A percentile compares a stretch with the other conserved stretches of the same genome.
Evolutionary conservation across 1,140 invertebrate species (phyloP).

Genomic region (Drosophila arizonae): DNA sequence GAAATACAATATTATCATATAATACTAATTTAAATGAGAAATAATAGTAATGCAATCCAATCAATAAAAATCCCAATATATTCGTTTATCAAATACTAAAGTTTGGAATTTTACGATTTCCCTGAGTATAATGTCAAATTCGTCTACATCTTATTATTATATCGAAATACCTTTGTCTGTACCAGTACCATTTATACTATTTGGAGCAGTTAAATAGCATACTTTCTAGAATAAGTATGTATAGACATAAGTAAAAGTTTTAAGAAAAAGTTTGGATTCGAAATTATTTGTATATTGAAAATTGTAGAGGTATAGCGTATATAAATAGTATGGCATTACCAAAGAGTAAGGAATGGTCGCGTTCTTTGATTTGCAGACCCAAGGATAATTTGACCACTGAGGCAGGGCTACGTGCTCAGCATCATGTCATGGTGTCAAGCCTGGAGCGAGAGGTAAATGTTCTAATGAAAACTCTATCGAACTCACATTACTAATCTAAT

Average conservation of each 20-base stretch:
- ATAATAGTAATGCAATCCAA: too few species aligned
- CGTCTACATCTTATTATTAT: too few species aligned
- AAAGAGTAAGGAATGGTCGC: conserved; percentile 47
- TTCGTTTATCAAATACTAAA: too few species aligned
- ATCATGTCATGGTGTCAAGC: conserved; percentile 36
- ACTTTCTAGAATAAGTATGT: too few species aligned
- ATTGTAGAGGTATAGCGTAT: not conserved
- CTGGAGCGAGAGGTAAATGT: conserved; percentile 50
- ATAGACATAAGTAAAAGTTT: not conserved
- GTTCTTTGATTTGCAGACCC: conserved; percentile 25
- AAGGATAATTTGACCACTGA: conserved; percentile 57
- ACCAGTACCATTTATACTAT: too few species aligned
- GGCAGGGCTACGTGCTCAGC: conserved; percentile 23
- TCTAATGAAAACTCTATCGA: not conserved
- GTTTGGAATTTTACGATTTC: too few species aligned
- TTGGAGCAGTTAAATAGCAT: not conserved
- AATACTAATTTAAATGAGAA: too few species aligned
- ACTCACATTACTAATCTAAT: not conserved
- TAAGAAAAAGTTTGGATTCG: too few species aligned
- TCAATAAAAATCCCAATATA: too few species aligned
- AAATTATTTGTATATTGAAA: not conserved
- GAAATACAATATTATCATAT: too few species aligned
- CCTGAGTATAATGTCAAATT: too few species aligned
- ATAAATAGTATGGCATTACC: conserved; percentile 1
- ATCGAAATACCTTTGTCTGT: too few species aligned